Base-by-base conservation (phyloP, 2,888 invertebrate species). In the Pheosia tremula region DNA sequence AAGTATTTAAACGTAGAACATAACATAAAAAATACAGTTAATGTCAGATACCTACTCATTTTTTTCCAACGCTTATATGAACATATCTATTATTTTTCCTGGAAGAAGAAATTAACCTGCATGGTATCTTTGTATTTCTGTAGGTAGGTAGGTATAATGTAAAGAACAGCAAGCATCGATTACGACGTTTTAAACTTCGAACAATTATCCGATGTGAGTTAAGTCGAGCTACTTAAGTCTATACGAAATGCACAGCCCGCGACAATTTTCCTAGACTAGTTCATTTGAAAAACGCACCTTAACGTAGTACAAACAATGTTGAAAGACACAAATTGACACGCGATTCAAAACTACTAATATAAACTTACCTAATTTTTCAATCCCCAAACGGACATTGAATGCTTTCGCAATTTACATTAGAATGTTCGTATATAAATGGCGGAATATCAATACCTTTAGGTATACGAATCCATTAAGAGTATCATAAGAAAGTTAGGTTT, bases 161-260 rank as follows among this genome's bases (percentile, higher is more conserved):
- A 47, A 24, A 47, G 4, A 47, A 37, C 57, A 47, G 55, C 55
- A 39, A 54, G 53, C 38, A 55, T 55, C 36, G 39, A 13, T 55
- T 55, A 55, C 38, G 55, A 55, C 39, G 38, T 39, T 8, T 10
- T 24, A 11, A 8, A 37, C 53, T 37, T 11, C 37, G 9, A 74
- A 64, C 71, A 72, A 74, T 77, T 72, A 69, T 77, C 71, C 59
- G 70, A 80, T 75, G 72, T 79, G 77, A 78, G 69, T 74, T 81
- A 75, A 79, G 69, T 73, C 80, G 75, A 78, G 85, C 84, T 86
- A 84, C 86, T 87, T 91, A 89, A 81, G 78, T 74, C 85, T 91
- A 91, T 73, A 82, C 77, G 72, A 84, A 77, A 89, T 85, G 87
- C 91, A 93, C 92, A 92, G 92, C 92, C 91, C 83, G 85, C 85